Evolutionary conservation across 2,113 vertebrate genomes (phyloP).

Genomic region (Speoplatyrhinus poulsoni): DNA sequence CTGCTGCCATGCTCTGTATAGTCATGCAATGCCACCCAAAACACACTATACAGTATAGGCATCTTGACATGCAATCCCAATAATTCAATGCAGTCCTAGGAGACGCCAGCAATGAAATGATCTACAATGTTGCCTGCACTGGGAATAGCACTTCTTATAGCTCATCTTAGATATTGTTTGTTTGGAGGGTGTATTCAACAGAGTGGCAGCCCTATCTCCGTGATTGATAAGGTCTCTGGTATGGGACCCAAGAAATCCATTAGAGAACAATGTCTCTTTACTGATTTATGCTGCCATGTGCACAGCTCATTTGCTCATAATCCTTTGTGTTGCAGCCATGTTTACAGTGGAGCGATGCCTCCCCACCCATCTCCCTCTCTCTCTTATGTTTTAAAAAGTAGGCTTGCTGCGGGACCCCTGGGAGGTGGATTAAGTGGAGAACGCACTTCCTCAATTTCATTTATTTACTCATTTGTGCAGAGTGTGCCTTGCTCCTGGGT

Average conservation of each 20-base stretch:
- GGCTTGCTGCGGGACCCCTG: slow-evolving; percentile 6
- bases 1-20: slow-evolving; percentile 16
- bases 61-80: slow-evolving; percentile 33
- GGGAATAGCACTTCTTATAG: slow-evolving; percentile 63
- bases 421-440: slow-evolving; percentile 37
- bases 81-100: slow-evolving; percentile 53
- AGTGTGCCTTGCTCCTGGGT: slow-evolving; percentile 21
- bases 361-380: neutral
- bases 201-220: slow-evolving; percentile 63
- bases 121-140: slow-evolving; percentile 47
- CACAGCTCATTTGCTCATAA: slow-evolving; percentile 62
- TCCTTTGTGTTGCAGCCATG: slow-evolving; percentile 46
- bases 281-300: slow-evolving; percentile 63
- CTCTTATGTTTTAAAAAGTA: slow-evolving; percentile 24
- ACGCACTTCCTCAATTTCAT: slow-evolving; percentile 41
- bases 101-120: slow-evolving; percentile 48
- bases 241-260: slow-evolving; percentile 49
- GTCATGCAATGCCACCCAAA: slow-evolving; percentile 4
- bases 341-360: slow-evolving; percentile 26
- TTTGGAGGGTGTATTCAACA: slow-evolving; percentile 63
- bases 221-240: slow-evolving; percentile 65
- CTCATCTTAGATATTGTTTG: slow-evolving; percentile 70
- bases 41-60: slow-evolving; percentile 4
- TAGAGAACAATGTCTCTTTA: slow-evolving; percentile 51
- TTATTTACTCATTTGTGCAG: slow-evolving; percentile 45